Evolutionary conservation across 2,888 invertebrate species (phyloP).

Genomic region (Alitta virens): DNA sequence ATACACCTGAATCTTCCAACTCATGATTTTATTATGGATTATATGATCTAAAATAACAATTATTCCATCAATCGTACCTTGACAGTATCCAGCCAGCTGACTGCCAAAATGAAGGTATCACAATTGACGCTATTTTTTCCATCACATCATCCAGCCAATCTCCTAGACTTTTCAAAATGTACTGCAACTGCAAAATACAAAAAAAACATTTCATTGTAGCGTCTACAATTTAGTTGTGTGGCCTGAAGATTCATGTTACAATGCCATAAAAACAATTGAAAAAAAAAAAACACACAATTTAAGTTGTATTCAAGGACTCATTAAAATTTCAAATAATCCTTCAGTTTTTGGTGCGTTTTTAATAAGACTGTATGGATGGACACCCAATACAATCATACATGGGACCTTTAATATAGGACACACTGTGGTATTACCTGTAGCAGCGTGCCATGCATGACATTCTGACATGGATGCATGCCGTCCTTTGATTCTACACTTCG

Average conservation of each 20-base stretch:
- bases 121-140: not conserved
- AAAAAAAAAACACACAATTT: not conserved
- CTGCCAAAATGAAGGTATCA: not conserved
- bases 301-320: too few relatives aligned
- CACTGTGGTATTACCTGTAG: constrained; percentile 68
- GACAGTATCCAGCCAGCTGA: not conserved
- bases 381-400: too few relatives aligned
- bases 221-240: not conserved
- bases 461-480: constrained; percentile 58
- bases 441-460: constrained; percentile 68
- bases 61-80: not conserved
- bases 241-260: too few relatives aligned
- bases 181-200: not conserved
- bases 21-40: too few relatives aligned
- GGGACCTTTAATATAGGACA: too few relatives aligned
- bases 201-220: not conserved
- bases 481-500: constrained; percentile 40
- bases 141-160: not conserved
- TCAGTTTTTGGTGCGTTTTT: too few relatives aligned
- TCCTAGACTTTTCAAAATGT: not conserved
- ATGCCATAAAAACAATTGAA: too few relatives aligned
- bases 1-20: too few relatives aligned
- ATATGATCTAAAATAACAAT: not conserved
- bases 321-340: too few relatives aligned
- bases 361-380: too few relatives aligned